phyloP scores from a whole-genome alignment of 1,140 invertebrate genomes.

The Scaptomyza pallida region DNA sequence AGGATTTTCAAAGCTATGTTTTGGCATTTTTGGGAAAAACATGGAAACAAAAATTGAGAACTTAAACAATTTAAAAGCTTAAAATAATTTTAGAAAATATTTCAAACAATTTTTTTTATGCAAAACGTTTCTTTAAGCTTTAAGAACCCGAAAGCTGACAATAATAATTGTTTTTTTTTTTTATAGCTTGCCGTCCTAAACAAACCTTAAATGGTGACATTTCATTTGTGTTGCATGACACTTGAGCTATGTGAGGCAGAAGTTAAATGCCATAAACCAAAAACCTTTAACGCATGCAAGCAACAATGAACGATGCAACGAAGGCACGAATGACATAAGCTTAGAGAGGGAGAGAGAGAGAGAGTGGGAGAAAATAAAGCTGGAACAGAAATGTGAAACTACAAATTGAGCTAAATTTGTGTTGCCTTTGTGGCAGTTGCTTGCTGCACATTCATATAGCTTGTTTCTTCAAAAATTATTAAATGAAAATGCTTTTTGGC shows the following conservation, averaged over 20 bases:
- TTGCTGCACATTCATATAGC: neutral
- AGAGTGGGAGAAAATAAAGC: no score
- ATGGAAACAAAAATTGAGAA: no score
- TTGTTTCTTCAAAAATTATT: constrained; percentile 22
- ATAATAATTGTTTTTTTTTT: no score
- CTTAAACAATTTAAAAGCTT: no score
- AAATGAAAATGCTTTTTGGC: constrained; percentile 45
- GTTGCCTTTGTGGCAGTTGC: constrained; percentile 13
- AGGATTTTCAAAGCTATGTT: neutral
- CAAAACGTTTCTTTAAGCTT: no score
- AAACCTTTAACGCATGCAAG: neutral
- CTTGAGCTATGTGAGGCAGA: constrained; percentile 13
- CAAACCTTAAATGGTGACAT: neutral
- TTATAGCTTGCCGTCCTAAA: no score
- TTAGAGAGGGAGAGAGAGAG: no score
- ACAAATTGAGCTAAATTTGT: neutral
- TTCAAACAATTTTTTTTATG: no score
- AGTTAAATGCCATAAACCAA: constrained; percentile 12
- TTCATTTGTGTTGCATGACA: neutral
- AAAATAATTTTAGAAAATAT: no score
- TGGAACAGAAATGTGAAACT: neutral
- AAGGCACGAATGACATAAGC: constrained; percentile 10
- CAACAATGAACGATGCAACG: no score
- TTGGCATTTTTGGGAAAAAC: no score
- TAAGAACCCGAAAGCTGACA: no score